Percentiles rank a stretch among this genome's conserved stretches.
These are phyloP conservation scores for Caradrina clavipalpis DNA, from an alignment of 2,888 invertebrate genomes.

Conservation along the genomic window DNA sequence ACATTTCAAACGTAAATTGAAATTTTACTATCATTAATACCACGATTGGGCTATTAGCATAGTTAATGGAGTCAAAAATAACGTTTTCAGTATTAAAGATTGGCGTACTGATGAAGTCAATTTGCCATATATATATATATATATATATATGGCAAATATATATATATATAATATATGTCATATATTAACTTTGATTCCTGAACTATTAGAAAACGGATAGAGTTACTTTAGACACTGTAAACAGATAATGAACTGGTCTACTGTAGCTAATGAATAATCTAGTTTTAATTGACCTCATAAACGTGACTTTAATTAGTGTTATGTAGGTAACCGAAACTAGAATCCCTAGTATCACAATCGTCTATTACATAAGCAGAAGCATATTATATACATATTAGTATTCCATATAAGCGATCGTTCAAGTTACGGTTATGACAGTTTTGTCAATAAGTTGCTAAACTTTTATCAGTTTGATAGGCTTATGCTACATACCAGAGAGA, in stretches of 20 bases:
- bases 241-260: constrained; percentile 1
- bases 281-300: constrained; percentile 16
- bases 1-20: constrained; percentile 63
- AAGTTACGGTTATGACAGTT: constrained; percentile 36
- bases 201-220: too few species aligned
- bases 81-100: background rate
- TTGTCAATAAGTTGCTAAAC: constrained; percentile 51
- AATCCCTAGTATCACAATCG: constrained; percentile 1
- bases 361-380: background rate
- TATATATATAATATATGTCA: too few species aligned
- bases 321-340: constrained; percentile 3
- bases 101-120: background rate
- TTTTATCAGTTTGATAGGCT: constrained; percentile 59
- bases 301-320: constrained; percentile 29
- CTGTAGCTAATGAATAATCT: constrained; percentile 6
- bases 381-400: too few species aligned
- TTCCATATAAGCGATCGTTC: too few species aligned
- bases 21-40: constrained; percentile 55
- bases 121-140: too few species aligned
- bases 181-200: background rate
- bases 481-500: constrained; percentile 52
- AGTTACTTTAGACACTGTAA: too few species aligned
- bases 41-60: constrained; percentile 61
- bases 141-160: too few species aligned
- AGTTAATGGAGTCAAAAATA: constrained; percentile 2